These are phyloP conservation scores for Melinaea menophilus DNA, from an alignment of 2,888 invertebrate genomes.

Conservation along the genomic window DNA sequence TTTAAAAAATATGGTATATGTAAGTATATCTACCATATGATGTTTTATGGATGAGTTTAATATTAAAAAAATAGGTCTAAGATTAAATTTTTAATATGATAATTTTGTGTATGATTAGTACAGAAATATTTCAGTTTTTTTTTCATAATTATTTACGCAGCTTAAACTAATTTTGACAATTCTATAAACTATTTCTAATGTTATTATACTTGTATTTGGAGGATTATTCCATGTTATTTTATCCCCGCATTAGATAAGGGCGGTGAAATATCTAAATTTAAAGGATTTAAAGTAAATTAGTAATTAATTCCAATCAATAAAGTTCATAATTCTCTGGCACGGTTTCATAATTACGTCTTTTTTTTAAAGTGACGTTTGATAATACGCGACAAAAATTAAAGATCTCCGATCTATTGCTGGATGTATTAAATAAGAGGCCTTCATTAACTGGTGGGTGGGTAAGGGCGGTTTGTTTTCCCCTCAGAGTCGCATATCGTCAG, in stretches of 20 bases:
- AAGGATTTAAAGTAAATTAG: slow-evolving; percentile 3
- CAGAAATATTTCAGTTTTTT: too few species aligned
- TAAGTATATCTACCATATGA: too few species aligned
- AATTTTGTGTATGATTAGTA: too few species aligned
- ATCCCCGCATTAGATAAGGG: slow-evolving; percentile 35
- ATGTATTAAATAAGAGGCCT: slow-evolving; percentile 30
- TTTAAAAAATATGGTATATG: too few species aligned
- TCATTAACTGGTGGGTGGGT: slow-evolving; percentile 31
- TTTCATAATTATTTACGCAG: too few species aligned
- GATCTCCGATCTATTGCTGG: slow-evolving; percentile 29
- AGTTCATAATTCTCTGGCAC: slow-evolving; percentile 19
- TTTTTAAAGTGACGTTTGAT: slow-evolving; percentile 26
- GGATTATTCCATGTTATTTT: slow-evolving; percentile 28
- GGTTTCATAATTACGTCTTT: slow-evolving; percentile 23
- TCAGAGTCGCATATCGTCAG: slow-evolving; percentile 45
- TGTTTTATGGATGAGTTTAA: too few species aligned
- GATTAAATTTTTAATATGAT: too few species aligned
- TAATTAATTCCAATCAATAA: slow-evolving; percentile 13
- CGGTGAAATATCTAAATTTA: slow-evolving; percentile 23
- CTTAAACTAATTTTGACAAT: not conserved
- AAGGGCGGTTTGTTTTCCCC: slow-evolving; percentile 40
- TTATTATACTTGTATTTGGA: not conserved
- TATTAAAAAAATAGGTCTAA: too few species aligned
- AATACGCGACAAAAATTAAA: slow-evolving; percentile 34
- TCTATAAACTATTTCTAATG: not conserved